Base-by-base conservation (phyloP, 1,140 invertebrate genomes). In the Epicauta chinensis region DNA sequence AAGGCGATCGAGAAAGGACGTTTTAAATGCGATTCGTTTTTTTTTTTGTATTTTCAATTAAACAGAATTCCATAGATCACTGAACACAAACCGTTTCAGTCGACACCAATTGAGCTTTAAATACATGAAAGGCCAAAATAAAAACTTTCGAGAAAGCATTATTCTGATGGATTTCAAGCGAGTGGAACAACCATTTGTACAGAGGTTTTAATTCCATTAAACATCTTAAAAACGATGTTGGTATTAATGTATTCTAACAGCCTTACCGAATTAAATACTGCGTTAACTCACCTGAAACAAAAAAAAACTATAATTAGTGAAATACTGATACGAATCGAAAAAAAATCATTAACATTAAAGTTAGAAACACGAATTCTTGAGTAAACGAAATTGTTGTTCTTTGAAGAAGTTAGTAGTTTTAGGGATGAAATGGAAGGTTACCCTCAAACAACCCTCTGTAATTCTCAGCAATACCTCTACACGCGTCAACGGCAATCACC, bases 401-500 rank as follows among this genome's bases (percentile, higher is more conserved):
- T 17, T 47, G 45, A 34, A 47, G 45, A 13, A 37, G 23, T 37
- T 12, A 34, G 16, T 16, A 46, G 23, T 23, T 23, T 23, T 23
- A 23, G 23, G 23, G 23, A 5, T 23, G 23, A 23, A 23, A 23
- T 23, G 23, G 23, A 23, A 23, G 23, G 23, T 23, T 23, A 23
- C 23, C 23, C 23, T 23, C 23, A 23, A 23, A 23, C 7, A 46
- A 35, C 31, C 17, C 40, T 29, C 40, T 43, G 16, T 32, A 14
- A 45, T 13, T 47, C 45, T 37, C 44, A 23, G 36, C 44, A 47
- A 47, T 32, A 29, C 37, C 42, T n/a, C 46, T 41, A 32, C 44
- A 54, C 37, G 45, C 52, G 52, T 45, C 36, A 49, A 54, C 37
- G 52, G 48, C 52, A 54, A 54, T 54, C 23, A 23, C 23, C 52